Percentiles rank a stretch among this genome's conserved stretches.
phyloP scores from a whole-genome alignment of 2,113 vertebrate genomes.

The Apodemus sylvaticus region DNA sequence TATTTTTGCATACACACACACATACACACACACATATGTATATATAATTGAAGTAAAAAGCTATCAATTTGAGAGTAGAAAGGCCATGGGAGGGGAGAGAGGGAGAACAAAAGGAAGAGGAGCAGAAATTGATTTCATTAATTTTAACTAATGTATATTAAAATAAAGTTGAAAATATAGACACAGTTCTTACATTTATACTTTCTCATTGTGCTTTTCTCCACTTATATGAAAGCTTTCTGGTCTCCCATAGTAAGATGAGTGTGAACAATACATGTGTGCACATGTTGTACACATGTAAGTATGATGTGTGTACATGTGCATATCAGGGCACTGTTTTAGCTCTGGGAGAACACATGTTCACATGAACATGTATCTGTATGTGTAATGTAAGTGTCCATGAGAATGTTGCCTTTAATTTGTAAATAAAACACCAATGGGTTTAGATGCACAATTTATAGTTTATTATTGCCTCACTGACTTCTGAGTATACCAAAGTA shows the following conservation, averaged over 20 bases:
- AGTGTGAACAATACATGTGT: background rate
- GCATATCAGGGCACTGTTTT: too few relatives aligned
- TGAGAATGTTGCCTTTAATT: slow-evolving; percentile 10
- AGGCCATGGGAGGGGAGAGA: background rate
- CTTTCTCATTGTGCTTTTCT: background rate
- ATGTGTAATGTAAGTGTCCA: background rate
- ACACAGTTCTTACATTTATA: background rate
- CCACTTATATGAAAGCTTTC: background rate
- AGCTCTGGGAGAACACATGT: background rate
- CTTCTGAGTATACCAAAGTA: background rate
- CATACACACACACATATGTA: too few relatives aligned
- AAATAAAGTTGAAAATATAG: background rate
- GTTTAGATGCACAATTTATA: background rate
- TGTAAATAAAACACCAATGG: background rate
- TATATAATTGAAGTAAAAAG: background rate
- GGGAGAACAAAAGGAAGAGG: background rate
- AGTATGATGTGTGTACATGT: background rate
- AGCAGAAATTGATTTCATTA: background rate
- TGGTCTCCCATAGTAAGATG: background rate
- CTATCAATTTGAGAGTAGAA: background rate
- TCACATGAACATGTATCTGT: background rate
- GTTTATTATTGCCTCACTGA: background rate
- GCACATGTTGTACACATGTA: background rate
- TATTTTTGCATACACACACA: background rate
- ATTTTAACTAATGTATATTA: background rate